Evolutionary conservation across 2,888 invertebrate genomes (phyloP), one percentile per base, ranked within the genome.

Genomic region (Rhagonycha lutea): DNA sequence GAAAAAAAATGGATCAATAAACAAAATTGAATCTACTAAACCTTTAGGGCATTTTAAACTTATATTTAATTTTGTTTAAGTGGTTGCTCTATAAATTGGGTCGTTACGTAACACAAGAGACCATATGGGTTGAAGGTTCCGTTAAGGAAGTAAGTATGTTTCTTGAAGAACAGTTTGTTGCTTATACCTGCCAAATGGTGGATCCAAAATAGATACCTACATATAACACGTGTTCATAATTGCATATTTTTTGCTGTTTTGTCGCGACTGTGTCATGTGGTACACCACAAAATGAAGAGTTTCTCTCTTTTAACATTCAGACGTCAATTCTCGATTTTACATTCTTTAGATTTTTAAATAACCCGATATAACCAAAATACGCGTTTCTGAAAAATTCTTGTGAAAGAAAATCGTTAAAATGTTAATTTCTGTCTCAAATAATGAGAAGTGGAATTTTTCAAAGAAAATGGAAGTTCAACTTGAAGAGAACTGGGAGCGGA

Each of bases 161-260:
- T 73, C 77, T 75, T 78, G 77, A 77, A 72, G 68, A 71, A 70
- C 74, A 74, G 24, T 61, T 61, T 71, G 18, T 47, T 76, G 76
- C 82, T 86, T 86, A 84, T 86, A 84, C 87, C 47, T 47, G 47
- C 47, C 87, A 87, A 87, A 87, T 87, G 86, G 84, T 83, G 85
- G 84, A 85, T 85, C 83, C 82, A 86, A 87, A 87, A 86, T 86
- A 86, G 85, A 85, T 83, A 84, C 84, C 83, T 84, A 81, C 81
- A 83, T 84, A 83, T 83, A 86, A 86, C 85, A 86, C 86, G 85
- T 86, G 85, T 81, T 80, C 83, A 81, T 87, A 86, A 87, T 87
- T 86, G 85, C 84, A 47, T 47, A 84, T 72, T 72, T 77, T 79
- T 72, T 78, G 82, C 82, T 81, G 79, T 78, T 82, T 81, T 65